Percentiles rank a stretch among this genome's conserved stretches.
Evolutionary conservation across 2,888 invertebrate genomes (phyloP).

Genomic region (Drosophila differens): DNA sequence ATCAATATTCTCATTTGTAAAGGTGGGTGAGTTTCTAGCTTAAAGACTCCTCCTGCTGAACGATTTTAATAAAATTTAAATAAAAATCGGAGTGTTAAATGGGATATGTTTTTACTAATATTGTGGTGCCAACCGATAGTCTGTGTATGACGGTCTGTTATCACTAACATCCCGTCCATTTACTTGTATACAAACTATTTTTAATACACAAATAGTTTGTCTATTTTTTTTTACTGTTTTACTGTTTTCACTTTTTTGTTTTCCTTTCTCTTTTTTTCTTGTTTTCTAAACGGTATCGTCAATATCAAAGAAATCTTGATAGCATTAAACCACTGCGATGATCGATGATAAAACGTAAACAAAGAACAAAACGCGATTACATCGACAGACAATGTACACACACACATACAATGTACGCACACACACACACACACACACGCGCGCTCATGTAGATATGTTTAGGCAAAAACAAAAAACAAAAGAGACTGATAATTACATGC

Average conservation of each 20-base stretch:
- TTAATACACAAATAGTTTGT: neutral
- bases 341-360: constrained; percentile 22
- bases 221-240: neutral
- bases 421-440: no score
- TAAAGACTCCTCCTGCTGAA: neutral
- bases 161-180: neutral
- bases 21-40: no score
- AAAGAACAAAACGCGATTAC: constrained; percentile 13
- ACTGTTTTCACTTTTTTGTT: neutral
- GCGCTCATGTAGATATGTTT: neutral
- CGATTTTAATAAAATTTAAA: neutral
- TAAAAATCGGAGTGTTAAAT: neutral
- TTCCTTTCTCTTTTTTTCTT: neutral
- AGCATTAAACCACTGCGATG: neutral
- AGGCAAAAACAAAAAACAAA: neutral
- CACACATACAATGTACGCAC: neutral
- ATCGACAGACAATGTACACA: neutral
- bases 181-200: neutral
- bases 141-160: neutral
- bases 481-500: constrained; percentile 3
- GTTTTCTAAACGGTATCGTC: neutral
- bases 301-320: neutral
- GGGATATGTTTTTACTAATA: no score
- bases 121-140: neutral
- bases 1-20: no score